Evolutionary conservation across 2,797 vertebrate genomes (phyloP).

Genomic region (Nannoperca australis): DNA sequence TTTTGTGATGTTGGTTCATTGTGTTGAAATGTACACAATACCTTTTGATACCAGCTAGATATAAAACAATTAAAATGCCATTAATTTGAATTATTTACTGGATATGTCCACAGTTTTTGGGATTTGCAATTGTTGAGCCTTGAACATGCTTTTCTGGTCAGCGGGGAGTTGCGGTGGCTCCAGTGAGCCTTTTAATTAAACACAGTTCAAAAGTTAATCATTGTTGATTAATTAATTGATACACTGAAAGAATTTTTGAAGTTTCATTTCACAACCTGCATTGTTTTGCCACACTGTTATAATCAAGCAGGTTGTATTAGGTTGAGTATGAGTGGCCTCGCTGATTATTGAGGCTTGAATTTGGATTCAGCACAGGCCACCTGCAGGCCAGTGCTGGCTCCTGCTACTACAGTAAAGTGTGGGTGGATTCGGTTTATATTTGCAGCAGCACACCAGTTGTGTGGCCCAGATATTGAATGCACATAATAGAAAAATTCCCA

Average conservation of each 20-base stretch:
- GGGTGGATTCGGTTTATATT: background rate
- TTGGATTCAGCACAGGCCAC: conserved; percentile 8
- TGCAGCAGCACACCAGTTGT: background rate
- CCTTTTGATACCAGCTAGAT: background rate
- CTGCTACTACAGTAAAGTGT: background rate
- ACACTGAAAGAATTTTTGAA: background rate
- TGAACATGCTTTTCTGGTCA: conserved; percentile 4
- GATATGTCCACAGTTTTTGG: conserved; percentile 1
- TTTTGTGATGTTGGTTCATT: background rate
- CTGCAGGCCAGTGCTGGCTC: conserved; percentile 3
- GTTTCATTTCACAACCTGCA: conserved; percentile 6
- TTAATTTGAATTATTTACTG: background rate
- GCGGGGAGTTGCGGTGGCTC: conserved; percentile 8
- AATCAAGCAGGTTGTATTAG: background rate
- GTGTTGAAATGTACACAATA: background rate
- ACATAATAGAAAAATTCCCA: background rate
- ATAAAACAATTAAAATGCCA: background rate
- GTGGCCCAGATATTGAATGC: conserved; percentile 13
- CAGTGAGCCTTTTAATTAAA: conserved; percentile 30
- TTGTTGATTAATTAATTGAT: conserved; percentile 27
- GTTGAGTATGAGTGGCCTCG: background rate
- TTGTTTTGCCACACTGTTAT: conserved; percentile 10
- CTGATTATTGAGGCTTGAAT: conserved; percentile 39
- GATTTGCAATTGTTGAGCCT: background rate
- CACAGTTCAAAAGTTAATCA: background rate